Evolutionary conservation across 2,888 invertebrate genomes (phyloP).

Genomic region (Yponomeuta sedellus): DNA sequence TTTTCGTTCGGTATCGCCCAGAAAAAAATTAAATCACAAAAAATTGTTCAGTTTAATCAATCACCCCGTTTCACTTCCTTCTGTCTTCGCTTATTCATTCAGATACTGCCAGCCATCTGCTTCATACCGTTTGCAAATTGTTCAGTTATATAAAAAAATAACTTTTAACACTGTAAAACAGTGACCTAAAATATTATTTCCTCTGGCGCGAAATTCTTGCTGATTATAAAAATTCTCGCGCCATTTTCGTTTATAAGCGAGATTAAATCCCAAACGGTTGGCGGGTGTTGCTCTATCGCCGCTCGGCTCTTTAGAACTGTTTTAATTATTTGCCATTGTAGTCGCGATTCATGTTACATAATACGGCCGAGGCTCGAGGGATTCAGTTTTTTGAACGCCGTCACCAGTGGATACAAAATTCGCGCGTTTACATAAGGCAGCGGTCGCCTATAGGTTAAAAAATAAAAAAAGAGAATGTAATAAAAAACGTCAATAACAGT

Average conservation of each 20-base stretch:
- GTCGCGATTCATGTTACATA: neutral
- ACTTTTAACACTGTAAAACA: too few relatives aligned
- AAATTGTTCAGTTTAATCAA: too few relatives aligned
- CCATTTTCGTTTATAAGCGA: neutral
- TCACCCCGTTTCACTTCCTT: too few relatives aligned
- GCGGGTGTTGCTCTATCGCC: neutral
- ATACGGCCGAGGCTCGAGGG: neutral
- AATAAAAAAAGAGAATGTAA: neutral
- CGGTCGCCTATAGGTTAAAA: neutral
- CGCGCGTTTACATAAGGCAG: neutral
- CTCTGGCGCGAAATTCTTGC: too few relatives aligned
- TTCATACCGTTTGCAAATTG: too few relatives aligned
- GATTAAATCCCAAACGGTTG: constrained; percentile 3
- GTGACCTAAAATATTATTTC: too few relatives aligned
- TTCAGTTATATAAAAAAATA: too few relatives aligned
- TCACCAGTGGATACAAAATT: neutral
- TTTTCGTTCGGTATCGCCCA: too few relatives aligned
- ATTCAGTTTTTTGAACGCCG: neutral
- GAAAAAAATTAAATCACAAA: too few relatives aligned
- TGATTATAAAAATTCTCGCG: neutral
- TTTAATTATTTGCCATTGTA: neutral
- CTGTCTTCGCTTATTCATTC: too few relatives aligned
- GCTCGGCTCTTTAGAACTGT: neutral
- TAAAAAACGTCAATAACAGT: too few relatives aligned
- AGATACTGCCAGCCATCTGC: too few relatives aligned